Evolutionary conservation across 2,113 vertebrate genomes (phyloP), one percentile per base, ranked within the genome.

Genomic region (Tetrao urogallus): DNA sequence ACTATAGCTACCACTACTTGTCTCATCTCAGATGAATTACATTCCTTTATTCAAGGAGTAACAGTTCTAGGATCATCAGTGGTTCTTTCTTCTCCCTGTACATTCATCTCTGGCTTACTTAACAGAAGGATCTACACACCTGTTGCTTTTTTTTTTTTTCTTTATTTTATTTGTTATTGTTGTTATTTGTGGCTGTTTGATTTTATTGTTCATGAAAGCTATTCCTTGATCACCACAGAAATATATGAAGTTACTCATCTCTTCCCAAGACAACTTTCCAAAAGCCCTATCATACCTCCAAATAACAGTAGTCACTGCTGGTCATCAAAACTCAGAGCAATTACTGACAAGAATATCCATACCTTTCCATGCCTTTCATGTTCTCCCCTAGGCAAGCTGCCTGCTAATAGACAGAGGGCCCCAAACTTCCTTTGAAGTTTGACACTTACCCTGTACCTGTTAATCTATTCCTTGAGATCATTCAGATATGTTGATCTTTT

Each of bases 111-210:
- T 21, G 7, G 30, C 27, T 72, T 69, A 40, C 19, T 70, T n/a
- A 32, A 24, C 3, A 63, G 30, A 27, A 81, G 45, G 3, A 43
- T 9, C 43, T 66, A 11, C 2, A 30, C 0, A 0, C 28, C 58
- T 79, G 22, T 20, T 66, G 8, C 30, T 36, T 36, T 12, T 3
- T 1, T 43, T n/a, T 43, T 27, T 25, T 7, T 50, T 43, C 5
- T 11, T 50, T 50, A 12, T 48, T 48, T 22, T 22, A 22, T 22
- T 22, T 48, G 38, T 48, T 48, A 11, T 50, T 50, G 3, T 52
- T 21, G 13, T 2, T 0, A 19, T 86, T 65, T 71, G 3, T 34
- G 74, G 54, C 38, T 70, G 50, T 40, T 63, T 66, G 50, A 32
- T 19, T 54, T 45, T 48, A 25, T 30, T 48, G 7, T 34, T 70